Evolutionary conservation across 2,888 invertebrate genomes (phyloP), one percentile per base, ranked within the genome.

Genomic region (Nephrocerus scutellatus): DNA sequence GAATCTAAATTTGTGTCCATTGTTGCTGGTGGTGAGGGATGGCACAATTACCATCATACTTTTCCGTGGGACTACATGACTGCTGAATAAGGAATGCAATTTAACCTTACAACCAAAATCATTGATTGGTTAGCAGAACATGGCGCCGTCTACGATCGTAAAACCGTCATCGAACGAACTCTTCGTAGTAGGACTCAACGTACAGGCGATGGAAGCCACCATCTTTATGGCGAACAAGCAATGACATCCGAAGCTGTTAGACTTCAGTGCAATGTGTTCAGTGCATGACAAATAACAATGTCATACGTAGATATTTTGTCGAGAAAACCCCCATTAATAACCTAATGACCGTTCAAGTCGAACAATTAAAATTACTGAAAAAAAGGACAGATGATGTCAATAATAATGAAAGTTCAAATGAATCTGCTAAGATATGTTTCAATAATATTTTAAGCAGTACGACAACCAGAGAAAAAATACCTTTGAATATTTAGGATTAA

Each of bases 1-100:
- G 80, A 89, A 64, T 86, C 83, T 57, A 70, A 72, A 49, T 63
- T 72, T 1, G 86, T 88, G 0, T 75, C 84, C 0, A 48, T 81
- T 0, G 56, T 79, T n/a, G 76, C 83, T 0, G 69, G n/a, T n/a
- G n/a, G n/a, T n/a, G n/a, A n/a, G n/a, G n/a, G n/a, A n/a, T n/a
- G n/a, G n/a, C n/a, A n/a, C n/a, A n/a, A n/a, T n/a, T n/a, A n/a
- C n/a, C n/a, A n/a, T n/a, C 89, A 90, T 67, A 80, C 82, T 0
- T 90, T 89, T 66, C 89, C 89, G 0, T 85, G 84, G 80, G 89
- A 90, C 66, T 90, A 90, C 72, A 82, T 84, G 54, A 82, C 89
- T 1, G 79, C 86, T 2, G 89, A 90, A 62, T 70, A 84, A 5
- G 83, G 84, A 2, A 52, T 62, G 20, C 55, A 54, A 28, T 54